Evolutionary conservation across 2,888 invertebrate genomes (phyloP).

Genomic region (Acanthosoma haemorrhoidale): DNA sequence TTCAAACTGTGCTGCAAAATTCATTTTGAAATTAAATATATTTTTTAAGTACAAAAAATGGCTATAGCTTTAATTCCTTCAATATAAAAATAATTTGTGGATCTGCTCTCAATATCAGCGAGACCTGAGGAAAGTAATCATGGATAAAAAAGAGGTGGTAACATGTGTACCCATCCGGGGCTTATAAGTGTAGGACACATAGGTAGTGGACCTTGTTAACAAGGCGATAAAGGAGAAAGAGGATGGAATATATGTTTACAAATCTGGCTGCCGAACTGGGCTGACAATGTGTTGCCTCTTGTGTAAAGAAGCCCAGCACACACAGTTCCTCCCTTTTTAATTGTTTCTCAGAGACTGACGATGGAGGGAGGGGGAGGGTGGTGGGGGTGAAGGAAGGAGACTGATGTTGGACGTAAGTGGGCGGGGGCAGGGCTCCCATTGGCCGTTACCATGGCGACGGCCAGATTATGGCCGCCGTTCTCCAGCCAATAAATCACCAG

Average conservation of each 20-base stretch:
- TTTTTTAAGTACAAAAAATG: too few species aligned
- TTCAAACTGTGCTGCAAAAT: too few species aligned
- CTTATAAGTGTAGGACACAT: too few species aligned
- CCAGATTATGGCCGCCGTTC: slow-evolving; percentile 27
- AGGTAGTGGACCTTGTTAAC: slow-evolving; percentile 22
- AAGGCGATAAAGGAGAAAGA: slow-evolving; percentile 6
- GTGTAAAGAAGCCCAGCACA: too few species aligned
- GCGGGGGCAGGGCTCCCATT: slow-evolving; percentile 17
- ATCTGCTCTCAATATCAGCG: too few species aligned
- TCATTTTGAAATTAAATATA: too few species aligned
- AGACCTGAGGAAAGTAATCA: too few species aligned
- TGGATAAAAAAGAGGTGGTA: too few species aligned
- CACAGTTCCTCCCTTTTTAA: slow-evolving; percentile 20
- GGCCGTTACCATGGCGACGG: slow-evolving; percentile 28
- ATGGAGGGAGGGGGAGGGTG: background rate
- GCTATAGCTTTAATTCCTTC: too few species aligned
- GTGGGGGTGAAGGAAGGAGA: slow-evolving; percentile 15
- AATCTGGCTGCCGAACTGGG: slow-evolving; percentile 10
- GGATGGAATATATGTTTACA: slow-evolving; percentile 21
- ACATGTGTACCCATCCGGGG: too few species aligned
- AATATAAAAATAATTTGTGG: too few species aligned
- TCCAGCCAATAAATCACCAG: slow-evolving; percentile 21
- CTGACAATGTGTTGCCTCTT: slow-evolving; percentile 6
- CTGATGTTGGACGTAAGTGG: slow-evolving; percentile 13
- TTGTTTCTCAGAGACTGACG: background rate